These are phyloP conservation scores for Mixornis gularis DNA, from an alignment of 2,113 vertebrate species.

Conservation along the genomic window DNA sequence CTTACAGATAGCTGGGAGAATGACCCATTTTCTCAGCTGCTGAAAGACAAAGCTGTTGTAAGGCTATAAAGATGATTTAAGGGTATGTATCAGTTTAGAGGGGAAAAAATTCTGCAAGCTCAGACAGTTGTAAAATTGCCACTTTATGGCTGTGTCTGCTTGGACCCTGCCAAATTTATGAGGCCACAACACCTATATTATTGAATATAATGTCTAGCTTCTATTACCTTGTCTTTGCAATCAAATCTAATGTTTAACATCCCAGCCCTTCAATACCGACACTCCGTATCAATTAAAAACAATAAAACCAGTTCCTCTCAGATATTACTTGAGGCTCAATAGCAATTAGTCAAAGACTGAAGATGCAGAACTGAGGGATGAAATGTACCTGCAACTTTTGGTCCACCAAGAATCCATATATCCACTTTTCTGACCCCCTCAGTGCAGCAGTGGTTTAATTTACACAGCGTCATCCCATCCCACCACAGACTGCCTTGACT, in stretches of 20 bases:
- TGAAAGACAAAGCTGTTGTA: constrained; percentile 30
- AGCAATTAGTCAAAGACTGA: background rate
- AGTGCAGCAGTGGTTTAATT: background rate
- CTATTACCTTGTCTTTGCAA: background rate
- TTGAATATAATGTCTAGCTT: background rate
- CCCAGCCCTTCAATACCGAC: background rate
- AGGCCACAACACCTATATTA: background rate
- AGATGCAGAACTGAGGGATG: background rate
- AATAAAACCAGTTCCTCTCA: background rate
- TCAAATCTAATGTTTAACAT: background rate
- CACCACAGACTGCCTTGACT: background rate
- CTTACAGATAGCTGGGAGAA: background rate
- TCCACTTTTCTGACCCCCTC: background rate
- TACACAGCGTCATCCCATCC: background rate
- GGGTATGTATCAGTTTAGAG: background rate
- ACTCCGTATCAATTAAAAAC: background rate
- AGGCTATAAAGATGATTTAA: constrained; percentile 46
- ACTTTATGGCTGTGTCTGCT: constrained; percentile 24
- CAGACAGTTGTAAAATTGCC: constrained; percentile 52
- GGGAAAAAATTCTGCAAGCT: constrained; percentile 37
- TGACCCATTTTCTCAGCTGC: constrained; percentile 20
- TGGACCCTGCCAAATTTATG: constrained; percentile 18
- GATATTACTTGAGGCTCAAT: background rate
- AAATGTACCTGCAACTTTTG: background rate
- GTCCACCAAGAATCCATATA: background rate